phyloP scores from a whole-genome alignment of 1,140 invertebrate genomes.

The Archivesica marissinica region DNA sequence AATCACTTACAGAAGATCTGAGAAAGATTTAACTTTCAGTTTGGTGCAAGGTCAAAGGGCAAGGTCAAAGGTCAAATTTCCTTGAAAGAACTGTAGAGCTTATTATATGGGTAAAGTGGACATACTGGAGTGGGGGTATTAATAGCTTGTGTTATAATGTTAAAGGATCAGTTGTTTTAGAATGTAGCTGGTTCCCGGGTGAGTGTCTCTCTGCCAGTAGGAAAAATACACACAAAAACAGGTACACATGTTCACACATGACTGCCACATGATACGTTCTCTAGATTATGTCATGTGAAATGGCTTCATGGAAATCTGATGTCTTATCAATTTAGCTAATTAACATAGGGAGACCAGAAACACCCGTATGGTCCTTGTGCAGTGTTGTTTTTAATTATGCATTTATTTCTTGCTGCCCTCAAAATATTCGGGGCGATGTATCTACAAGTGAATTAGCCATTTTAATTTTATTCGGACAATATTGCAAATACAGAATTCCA shows the following conservation, averaged over 20 bases:
- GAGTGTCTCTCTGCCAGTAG: conserved; percentile 46
- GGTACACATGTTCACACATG: not conserved
- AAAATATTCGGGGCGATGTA: not conserved
- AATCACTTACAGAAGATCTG: too few relatives aligned
- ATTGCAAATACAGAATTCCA: too few relatives aligned
- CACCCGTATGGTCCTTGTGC: not conserved
- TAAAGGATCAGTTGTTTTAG: too few relatives aligned
- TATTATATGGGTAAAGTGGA: too few relatives aligned
- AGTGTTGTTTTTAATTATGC: not conserved
- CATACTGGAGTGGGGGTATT: too few relatives aligned
- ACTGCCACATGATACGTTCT: not conserved
- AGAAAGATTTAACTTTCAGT: too few relatives aligned
- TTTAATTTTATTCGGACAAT: too few relatives aligned
- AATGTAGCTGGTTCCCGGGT: conserved; percentile 19
- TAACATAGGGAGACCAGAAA: not conserved
- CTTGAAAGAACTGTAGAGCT: too few relatives aligned
- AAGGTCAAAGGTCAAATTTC: too few relatives aligned
- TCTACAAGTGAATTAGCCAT: too few relatives aligned
- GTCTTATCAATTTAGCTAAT: not conserved
- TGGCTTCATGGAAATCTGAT: not conserved
- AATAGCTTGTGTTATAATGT: too few relatives aligned
- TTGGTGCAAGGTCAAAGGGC: too few relatives aligned
- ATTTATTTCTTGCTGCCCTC: not conserved
- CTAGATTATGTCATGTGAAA: not conserved
- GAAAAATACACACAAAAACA: conserved; percentile 15